phyloP scores from a whole-genome alignment of 1,140 invertebrate genomes.

The Macrosteles quadrilineatus region DNA sequence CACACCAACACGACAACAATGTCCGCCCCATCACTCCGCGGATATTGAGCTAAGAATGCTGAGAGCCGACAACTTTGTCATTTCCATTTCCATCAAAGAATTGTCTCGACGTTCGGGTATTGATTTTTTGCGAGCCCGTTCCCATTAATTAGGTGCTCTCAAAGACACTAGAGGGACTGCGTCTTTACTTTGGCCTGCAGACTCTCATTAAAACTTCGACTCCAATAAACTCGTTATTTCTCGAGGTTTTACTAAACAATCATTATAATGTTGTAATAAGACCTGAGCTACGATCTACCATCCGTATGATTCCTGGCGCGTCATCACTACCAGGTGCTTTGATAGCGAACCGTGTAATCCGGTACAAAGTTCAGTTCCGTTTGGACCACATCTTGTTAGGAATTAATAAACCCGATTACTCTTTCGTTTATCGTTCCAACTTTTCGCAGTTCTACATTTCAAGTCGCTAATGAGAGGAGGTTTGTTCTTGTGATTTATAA shows the following conservation, averaged over 20 bases:
- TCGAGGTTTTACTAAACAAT: constrained; percentile 22
- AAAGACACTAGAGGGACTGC: constrained; percentile 18
- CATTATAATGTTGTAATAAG: constrained; percentile 17
- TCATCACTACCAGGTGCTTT: no score
- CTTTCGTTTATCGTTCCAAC: no score
- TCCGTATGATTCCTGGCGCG: no score
- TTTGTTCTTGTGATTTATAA: no score
- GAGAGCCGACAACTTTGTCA: constrained; percentile 8
- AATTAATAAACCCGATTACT: no score
- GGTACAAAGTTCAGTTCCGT: no score
- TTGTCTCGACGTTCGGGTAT: constrained; percentile 20
- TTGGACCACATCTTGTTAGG: no score
- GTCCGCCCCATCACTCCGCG: constrained; percentile 14
- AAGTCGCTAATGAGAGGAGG: no score
- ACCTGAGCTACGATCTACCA: no score
- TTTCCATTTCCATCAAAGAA: constrained; percentile 31
- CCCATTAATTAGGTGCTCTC: constrained; percentile 16
- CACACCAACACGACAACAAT: background rate
- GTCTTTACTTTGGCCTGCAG: constrained; percentile 23
- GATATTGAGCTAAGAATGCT: constrained; percentile 8
- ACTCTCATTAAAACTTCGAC: constrained; percentile 24
- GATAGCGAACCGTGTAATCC: no score
- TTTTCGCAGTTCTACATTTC: no score
- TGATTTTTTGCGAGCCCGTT: constrained; percentile 17
- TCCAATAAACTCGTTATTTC: constrained; percentile 27